Base-by-base conservation (phyloP, 2,113 vertebrate species). In the Syngnathoides biaculeatus region DNA sequence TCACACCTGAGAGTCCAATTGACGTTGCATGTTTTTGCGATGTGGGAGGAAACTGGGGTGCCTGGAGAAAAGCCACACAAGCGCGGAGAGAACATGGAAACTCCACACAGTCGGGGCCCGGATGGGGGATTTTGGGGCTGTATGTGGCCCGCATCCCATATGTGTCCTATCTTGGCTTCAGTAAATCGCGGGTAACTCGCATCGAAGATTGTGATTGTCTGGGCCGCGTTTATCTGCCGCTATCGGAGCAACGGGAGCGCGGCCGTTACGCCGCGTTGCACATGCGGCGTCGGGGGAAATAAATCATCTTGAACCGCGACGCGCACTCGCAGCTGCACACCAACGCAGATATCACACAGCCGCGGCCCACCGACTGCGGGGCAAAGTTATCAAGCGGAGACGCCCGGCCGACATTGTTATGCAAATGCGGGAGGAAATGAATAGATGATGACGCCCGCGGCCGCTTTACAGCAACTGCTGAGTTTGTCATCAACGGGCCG, bases 251-350 rank as follows among this genome's bases (percentile, higher is more conserved):
- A 9, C 9, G 24, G 26, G 26, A 57, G 55, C 55, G 27, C 26
- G 64, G 67, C 64, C 11, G 52, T 53, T 60, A 45, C 67, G 65
- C 19, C 58, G 50, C 57, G 39, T 45, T 35, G 58, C 14, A 65
- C 55, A 56, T 57, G n/a, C 66, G 43, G 20, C 65, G 27, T 30
- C 39, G 26, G 48, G 22, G 48, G 27, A 64, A 61, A 75, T 72
- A 55, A 67, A 70, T 78, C 57, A 62, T 66, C 27, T 52, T 15
- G 35, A 62, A 68, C 53, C 42, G 14, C 20, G 43, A 24, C 40
- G 43, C 40, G 43, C 58, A 30, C 35, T 19, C 39, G 14, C 20
- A 9, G n/a, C 59, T 30, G 55, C 50, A 50, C 35, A 64, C 15
- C 45, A 53, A 30, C 20, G 52, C 47, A 30, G 30, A 59, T 48